phyloP scores from a whole-genome alignment of 2,888 invertebrate species.

The Drosophila fulvimacula region DNA sequence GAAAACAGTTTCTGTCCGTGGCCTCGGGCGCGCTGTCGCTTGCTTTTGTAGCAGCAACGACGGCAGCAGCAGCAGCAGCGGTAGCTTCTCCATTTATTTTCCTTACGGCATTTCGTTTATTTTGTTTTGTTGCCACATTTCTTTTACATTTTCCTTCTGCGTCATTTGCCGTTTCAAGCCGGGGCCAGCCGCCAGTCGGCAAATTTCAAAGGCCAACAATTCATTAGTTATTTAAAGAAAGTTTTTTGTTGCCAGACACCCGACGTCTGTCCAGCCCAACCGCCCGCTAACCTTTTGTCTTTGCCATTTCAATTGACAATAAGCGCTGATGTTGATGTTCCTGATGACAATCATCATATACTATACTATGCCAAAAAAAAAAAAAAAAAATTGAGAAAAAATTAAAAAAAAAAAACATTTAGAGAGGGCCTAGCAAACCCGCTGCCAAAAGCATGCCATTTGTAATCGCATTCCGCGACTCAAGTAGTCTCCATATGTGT shows the following conservation, averaged over 20 bases:
- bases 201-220: constrained; percentile 68
- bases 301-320: constrained; percentile 38
- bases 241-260: constrained; percentile 29
- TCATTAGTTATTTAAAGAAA: constrained; percentile 76
- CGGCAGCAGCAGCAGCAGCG: neutral
- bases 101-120: constrained; percentile 19
- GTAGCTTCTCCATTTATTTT: constrained; percentile 20
- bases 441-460: constrained; percentile 16
- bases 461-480: constrained; percentile 8
- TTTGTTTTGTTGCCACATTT: constrained; percentile 12
- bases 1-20: constrained; percentile 38
- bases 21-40: neutral
- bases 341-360: constrained; percentile 32
- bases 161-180: constrained; percentile 53
- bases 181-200: constrained; percentile 48
- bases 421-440: constrained; percentile 6
- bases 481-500: constrained; percentile 6
- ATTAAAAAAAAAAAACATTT: neutral
- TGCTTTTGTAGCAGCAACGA: neutral
- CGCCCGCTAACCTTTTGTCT: constrained; percentile 43
- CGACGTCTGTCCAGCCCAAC: neutral
- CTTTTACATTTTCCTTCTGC: constrained; percentile 22
- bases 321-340: constrained; percentile 30
- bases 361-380: constrained; percentile 11
- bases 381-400: constrained; percentile 1